A percentile compares a stretch with the other conserved stretches of the same genome.
Evolutionary conservation across 2,797 vertebrate species (phyloP).

Genomic region (Rhadinocentrus ornatus): DNA sequence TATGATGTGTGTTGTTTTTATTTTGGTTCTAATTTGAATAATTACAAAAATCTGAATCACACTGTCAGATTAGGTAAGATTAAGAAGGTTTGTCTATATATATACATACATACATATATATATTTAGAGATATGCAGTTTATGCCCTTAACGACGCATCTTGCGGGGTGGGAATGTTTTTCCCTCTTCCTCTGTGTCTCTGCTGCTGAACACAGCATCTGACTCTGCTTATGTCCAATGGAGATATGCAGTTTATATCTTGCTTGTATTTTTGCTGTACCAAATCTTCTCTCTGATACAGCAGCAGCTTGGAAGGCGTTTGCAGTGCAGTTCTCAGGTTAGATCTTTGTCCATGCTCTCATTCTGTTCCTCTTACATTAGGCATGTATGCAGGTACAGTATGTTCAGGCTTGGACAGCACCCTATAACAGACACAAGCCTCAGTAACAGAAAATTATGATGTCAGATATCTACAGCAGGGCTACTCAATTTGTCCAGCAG

Average conservation of each 20-base stretch:
- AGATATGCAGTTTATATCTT: slow-evolving; percentile 6
- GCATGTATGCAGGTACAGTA: slow-evolving; percentile 28
- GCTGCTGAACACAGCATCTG: slow-evolving; percentile 66
- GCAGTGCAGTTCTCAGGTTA: slow-evolving; percentile 42
- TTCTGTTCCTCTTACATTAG: slow-evolving; percentile 53
- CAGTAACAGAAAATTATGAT: neutral
- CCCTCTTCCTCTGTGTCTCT: slow-evolving; percentile 26
- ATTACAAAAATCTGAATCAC: neutral
- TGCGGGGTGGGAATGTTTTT: slow-evolving; percentile 46
- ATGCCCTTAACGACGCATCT: slow-evolving; percentile 46
- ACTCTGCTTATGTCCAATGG: slow-evolving; percentile 73
- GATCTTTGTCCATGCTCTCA: slow-evolving; percentile 37
- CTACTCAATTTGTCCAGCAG: too few species aligned
- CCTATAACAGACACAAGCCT: slow-evolving; percentile 2
- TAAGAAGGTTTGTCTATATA: slow-evolving; percentile 6
- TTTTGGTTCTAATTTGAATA: slow-evolving; percentile 8
- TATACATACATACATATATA: too few species aligned
- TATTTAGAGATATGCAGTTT: slow-evolving; percentile 16
- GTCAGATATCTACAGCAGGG: neutral
- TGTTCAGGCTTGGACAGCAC: slow-evolving; percentile 26
- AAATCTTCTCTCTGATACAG: slow-evolving; percentile 17
- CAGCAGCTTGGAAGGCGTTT: slow-evolving; percentile 38
- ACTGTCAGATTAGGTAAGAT: slow-evolving; percentile 10
- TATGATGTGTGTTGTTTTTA: neutral
- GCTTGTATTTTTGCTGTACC: slow-evolving; percentile 6